Evolutionary conservation across 53 echinoderm and acorn worm species (phyloP).

Genomic region (Astropecten irregularis): DNA sequence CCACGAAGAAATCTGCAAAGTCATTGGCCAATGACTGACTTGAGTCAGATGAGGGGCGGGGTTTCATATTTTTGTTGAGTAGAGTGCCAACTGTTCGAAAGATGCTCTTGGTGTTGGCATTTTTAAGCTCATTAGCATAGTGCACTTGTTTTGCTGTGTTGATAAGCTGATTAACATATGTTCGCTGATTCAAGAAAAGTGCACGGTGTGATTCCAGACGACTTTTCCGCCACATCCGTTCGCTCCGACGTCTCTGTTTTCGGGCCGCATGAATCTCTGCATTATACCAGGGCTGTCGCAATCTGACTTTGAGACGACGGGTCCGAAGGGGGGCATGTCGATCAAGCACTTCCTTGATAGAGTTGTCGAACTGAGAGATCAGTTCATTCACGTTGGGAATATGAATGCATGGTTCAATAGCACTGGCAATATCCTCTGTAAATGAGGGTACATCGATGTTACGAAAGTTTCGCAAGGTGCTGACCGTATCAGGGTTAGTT

Average conservation of each 20-base stretch:
- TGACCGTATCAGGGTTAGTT: background rate
- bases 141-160: constrained; percentile 35
- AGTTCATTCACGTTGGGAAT: background rate
- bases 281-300: constrained; percentile 60
- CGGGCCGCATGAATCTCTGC: constrained; percentile 41
- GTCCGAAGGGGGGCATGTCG: constrained; percentile 25
- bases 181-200: constrained; percentile 3
- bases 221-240: constrained; percentile 32
- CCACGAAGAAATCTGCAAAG: constrained; percentile 45
- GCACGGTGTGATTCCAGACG: constrained; percentile 9
- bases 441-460: constrained; percentile 16
- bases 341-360: constrained; percentile 6
- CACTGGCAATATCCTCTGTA: background rate
- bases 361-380: background rate
- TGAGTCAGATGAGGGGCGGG: constrained; percentile 51
- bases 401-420: background rate
- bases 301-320: constrained; percentile 2
- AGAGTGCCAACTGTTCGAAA: constrained; percentile 43
- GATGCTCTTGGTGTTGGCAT: constrained; percentile 48
- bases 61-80: constrained; percentile 47
- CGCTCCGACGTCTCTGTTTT: constrained; percentile 22
- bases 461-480: background rate
- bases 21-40: constrained; percentile 42
- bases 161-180: constrained; percentile 18
- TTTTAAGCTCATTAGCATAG: constrained; percentile 9